Base-by-base conservation (phyloP, 2,113 vertebrate genomes). In the Irena cyanogastra region DNA sequence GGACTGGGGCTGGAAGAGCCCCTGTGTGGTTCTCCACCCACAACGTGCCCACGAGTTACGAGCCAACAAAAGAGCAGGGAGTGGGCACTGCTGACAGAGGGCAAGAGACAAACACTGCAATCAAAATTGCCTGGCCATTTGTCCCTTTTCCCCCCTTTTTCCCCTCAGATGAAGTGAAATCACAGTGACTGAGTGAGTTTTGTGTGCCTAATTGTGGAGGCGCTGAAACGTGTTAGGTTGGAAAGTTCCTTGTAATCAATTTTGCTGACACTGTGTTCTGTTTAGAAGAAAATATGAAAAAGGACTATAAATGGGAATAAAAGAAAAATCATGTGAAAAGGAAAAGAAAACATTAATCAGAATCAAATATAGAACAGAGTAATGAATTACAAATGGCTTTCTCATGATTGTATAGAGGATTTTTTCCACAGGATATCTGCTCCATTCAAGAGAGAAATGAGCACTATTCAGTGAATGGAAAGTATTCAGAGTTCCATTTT, bases 351-450 rank as follows among this genome's bases (percentile, higher is more conserved):
- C 96, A 89, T 95, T 97, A 95, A 93, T 96, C 91, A 95, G 87
- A 84, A 95, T 95, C 91, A 96, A 97, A 96, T 95, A 95, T 94
- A 97, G 93, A 93, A 93, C 89, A 91, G 87, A 83, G 70, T 90
- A 95, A 96, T 93, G 93, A 96, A 96, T 97, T 91, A 95, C 94
- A 96, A 95, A 95, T 93, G 90, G 80, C 86, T 92, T 96, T 94
- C 91, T 92, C 94, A 84, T 96, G 89, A 95, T 94, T 96, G 83
- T 95, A 78, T 95, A 95, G 96, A 65, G 11, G 64, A 54, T 63
- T 63, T 60, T 86, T 94, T 95, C 87, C 90, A 95, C 95, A 95
- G 96, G 93, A 96, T 94, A 81, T 95, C 84, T 95, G 92, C 71
- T 95, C 85, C 91, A 95, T 95, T 96, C 96, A 95, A 79, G 95